phyloP scores from a whole-genome alignment of 2,113 vertebrate species.

The Trinectes maculatus region DNA sequence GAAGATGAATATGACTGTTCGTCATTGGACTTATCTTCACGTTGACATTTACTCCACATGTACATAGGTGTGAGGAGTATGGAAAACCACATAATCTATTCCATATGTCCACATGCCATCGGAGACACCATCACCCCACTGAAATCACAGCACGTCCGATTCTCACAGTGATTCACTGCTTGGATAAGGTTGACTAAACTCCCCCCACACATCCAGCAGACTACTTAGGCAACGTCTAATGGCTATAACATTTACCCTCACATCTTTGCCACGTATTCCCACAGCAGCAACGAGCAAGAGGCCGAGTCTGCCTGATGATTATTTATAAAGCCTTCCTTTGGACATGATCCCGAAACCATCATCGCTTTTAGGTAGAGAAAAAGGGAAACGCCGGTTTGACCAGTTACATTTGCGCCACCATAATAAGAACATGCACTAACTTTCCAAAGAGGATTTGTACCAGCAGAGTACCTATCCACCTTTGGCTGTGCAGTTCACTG shows the following conservation, averaged over 20 bases:
- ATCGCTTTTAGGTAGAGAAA: no score
- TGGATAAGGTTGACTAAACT: slow-evolving; percentile 50
- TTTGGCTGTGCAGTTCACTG: slow-evolving; percentile 23
- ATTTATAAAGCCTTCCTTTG: neutral
- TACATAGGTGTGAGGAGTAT: slow-evolving; percentile 15
- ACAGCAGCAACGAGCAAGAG: neutral
- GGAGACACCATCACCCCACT: slow-evolving; percentile 15
- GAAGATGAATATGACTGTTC: no score
- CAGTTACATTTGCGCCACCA: neutral
- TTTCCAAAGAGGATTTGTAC: neutral
- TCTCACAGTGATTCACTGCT: slow-evolving; percentile 43
- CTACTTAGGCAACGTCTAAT: slow-evolving; percentile 28
- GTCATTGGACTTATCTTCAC: neutral
- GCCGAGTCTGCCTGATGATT: slow-evolving; percentile 2
- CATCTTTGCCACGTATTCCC: slow-evolving; percentile 45
- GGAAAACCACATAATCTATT: slow-evolving; percentile 52
- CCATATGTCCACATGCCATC: slow-evolving; percentile 53
- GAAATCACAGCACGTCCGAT: slow-evolving; percentile 21
- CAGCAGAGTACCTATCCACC: slow-evolving; percentile 2
- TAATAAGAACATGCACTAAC: no score
- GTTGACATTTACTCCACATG: slow-evolving; percentile 24
- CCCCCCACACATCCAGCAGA: slow-evolving; percentile 36
- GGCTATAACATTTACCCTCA: slow-evolving; percentile 28
- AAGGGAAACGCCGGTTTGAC: neutral
- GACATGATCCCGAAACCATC: neutral